These are phyloP conservation scores for Lapara coniferarum DNA, from an alignment of 2,888 invertebrate species.

Conservation along the genomic window DNA sequence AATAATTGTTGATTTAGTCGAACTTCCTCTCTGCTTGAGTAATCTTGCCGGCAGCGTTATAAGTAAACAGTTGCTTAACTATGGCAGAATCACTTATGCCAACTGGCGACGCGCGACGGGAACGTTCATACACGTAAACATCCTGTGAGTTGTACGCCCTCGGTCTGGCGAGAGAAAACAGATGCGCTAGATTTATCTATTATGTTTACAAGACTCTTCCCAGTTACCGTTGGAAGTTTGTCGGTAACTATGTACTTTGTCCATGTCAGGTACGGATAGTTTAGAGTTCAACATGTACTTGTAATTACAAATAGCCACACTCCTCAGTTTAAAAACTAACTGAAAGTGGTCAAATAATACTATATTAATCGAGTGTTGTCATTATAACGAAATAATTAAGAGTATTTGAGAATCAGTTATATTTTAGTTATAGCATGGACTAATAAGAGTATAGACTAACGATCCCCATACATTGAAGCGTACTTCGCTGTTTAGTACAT, in stretches of 20 bases:
- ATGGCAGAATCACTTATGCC: slow-evolving; percentile 37
- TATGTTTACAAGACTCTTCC: slow-evolving; percentile 49
- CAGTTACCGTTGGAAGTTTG: slow-evolving; percentile 30
- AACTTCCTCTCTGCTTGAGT: too few species aligned
- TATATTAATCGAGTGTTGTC: too few species aligned
- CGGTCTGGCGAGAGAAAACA: slow-evolving; percentile 58
- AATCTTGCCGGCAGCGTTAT: too few species aligned
- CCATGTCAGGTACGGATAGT: not conserved
- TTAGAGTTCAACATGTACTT: not conserved
- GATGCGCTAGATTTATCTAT: slow-evolving; percentile 61
- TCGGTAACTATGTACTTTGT: slow-evolving; percentile 16
- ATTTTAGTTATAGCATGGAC: too few species aligned
- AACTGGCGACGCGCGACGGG: slow-evolving; percentile 42
- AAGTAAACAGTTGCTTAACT: slow-evolving; percentile 2
- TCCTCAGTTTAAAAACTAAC: not conserved
- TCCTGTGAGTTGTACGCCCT: slow-evolving; percentile 61
- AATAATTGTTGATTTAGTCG: too few species aligned
- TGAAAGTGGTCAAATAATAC: not conserved
- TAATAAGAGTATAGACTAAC: too few species aligned
- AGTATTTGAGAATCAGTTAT: too few species aligned
- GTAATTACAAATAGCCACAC: not conserved
- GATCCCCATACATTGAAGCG: too few species aligned
- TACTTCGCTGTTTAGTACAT: too few species aligned
- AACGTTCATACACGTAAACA: slow-evolving; percentile 61
- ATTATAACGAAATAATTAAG: too few species aligned